Base-by-base conservation (phyloP, 2,797 vertebrate genomes). In the Paedocypris micromegethes region DNA sequence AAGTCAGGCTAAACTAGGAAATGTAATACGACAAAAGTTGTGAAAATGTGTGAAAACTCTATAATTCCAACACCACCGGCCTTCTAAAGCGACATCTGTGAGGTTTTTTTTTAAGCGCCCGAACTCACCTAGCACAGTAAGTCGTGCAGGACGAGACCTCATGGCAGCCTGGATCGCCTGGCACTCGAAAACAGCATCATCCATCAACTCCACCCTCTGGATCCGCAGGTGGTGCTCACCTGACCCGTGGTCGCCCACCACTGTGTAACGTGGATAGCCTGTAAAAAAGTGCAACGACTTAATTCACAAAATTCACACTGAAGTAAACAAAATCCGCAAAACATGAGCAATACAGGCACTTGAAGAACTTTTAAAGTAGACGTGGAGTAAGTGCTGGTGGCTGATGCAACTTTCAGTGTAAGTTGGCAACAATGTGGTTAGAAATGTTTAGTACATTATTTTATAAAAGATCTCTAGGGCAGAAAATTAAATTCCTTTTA, bases 191-290 rank as follows among this genome's bases (percentile, higher is more conserved):
- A 95, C 88, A 0, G 97, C 95, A 0, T 99, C 96, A 44, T 99
- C 97, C 75, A 92, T 93, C 61, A 98, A 88, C 79, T 98, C 96
- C 0, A 94, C 96, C 3, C 90, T 83, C 79, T 97, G 90, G 79
- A 99, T 98, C 58, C 92, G 91, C 82, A 99, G 75, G 83, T 98
- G 94, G 78, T 98, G 94, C 68, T 99, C 94, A 0, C 97, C 97
- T 0, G 93, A 92, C 9, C 91, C 85, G 38, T 95, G 95, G 85
- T 98, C 94, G 37, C 97, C 97, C 72, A 94, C 92, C 39, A 99
- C 96, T 62, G 96, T 90, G 76, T 99, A 99, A 59, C 95, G 95
- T 0, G 96, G 96, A 42, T 98, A 98, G 69, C 96, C 96, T 99
- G 88, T n/a, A 68, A 45, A 49, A 59, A 3, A 42, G 43, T 40